Base-by-base conservation (phyloP, 2,888 invertebrate species). In the Limnephilus auricula region DNA sequence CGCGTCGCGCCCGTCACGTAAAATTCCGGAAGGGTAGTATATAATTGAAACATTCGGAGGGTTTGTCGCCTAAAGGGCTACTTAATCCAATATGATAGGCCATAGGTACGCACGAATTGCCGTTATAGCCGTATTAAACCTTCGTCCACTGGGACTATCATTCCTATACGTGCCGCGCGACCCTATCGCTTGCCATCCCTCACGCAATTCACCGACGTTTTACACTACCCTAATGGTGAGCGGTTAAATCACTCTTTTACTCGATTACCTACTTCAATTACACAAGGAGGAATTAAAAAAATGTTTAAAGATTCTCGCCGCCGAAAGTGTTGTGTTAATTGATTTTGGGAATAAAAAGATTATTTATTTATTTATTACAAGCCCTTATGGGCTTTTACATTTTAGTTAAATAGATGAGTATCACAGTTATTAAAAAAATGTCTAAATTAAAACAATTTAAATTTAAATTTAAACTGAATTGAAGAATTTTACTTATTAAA, bases 81-180 rank as follows among this genome's bases (percentile, higher is more conserved):
- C 82, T 90, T 87, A 90, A 90, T 90, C 86, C 90, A 90, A 90
- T 90, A 90, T 87, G 50, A 79, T 65, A 65, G 87, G 78, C 45
- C 90, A 45, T 80, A 85, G 45, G 84, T 86, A 91, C 92, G 92
- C 92, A 92, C 92, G 92, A 90, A 91, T 92, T 80, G 89, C 80
- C 86, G 89, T 92, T 90, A 92, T 89, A 82, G 89, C 90, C 90
- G 80, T 92, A 90, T 90, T 92, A 89, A 92, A 92, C 89, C 90
- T 79, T 90, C 85, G 84, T 79, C 89, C 45, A 89, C 84, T 86
- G 86, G 80, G 90, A 90, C 91, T 85, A 92, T 92, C 91, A 92
- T 92, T 89, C 89, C 90, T 50, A 80, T 92, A 92, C 91, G 92
- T 92, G 92, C 91, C 84, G 45, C 82, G 79, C 87, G 89, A 87